A percentile compares a stretch with the other conserved stretches of the same genome.
These are phyloP conservation scores for Pongo abelii DNA, from an alignment of 2,113 vertebrate species.

Conservation along the genomic window DNA sequence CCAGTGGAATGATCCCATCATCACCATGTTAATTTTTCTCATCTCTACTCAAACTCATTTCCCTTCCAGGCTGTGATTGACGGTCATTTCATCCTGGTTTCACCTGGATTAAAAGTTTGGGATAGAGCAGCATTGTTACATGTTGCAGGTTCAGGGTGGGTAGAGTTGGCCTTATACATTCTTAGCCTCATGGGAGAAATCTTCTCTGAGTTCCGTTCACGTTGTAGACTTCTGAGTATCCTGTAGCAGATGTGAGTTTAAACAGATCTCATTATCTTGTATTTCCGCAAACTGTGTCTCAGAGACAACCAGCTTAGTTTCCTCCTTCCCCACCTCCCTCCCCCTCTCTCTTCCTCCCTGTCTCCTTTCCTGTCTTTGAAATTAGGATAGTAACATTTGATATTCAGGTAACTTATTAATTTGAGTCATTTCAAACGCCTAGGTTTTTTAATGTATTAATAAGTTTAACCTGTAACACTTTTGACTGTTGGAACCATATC, in stretches of 20 bases:
- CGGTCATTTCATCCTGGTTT: neutral
- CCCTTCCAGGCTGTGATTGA: neutral
- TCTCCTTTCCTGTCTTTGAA: neutral
- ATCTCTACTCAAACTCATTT: neutral
- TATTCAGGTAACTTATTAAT: neutral
- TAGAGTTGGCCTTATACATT: neutral
- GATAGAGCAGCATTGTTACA: neutral
- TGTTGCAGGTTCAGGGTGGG: neutral
- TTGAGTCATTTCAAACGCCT: neutral
- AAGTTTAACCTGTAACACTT: neutral
- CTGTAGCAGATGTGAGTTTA: neutral
- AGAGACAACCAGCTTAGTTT: neutral
- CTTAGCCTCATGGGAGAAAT: neutral
- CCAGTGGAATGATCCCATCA: neutral
- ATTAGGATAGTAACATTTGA: neutral
- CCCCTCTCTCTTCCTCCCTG: neutral
- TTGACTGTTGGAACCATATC: neutral
- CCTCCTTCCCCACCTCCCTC: neutral
- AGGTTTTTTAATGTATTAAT: neutral
- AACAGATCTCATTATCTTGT: neutral
- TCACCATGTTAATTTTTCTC: neutral
- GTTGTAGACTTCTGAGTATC: neutral
- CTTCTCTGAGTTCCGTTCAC: conserved; percentile 13
- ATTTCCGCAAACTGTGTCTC: neutral
- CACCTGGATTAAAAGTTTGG: neutral